Evolutionary conservation across 2,888 invertebrate species (phyloP), one percentile per base, ranked within the genome.

Genomic region (Corbicula japonica): DNA sequence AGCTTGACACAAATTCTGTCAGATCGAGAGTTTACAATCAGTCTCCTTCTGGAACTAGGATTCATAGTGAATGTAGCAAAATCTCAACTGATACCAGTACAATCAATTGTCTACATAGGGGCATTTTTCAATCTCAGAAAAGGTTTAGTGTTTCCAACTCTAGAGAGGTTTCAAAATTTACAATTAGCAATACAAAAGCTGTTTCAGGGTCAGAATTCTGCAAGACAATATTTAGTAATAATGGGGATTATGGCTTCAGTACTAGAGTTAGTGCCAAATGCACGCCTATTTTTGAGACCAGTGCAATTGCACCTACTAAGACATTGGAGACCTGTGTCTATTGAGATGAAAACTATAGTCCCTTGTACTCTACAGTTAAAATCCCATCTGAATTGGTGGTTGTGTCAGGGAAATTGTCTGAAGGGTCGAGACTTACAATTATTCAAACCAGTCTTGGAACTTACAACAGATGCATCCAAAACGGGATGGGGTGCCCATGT

Each of bases 61-160:
- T 81, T 81, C 44, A 66, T 77, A 15, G 34, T 81, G 60, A 81
- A 77, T 71, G 44, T 50, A 61, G 46, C 44, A 1, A 81, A 76
- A 52, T 81, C 76, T 28, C 32, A 23, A 10, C 34, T 80, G 23
- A 44, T 58, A 8, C 80, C 76, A 10, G 38, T 50, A 32, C 80
- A 80, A 52, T 30, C 23, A 30, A 62, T 80, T 6, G 44, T 26
- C 23, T 77, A 76, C 60, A 62, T 74, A 60, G 70, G 56, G 18
- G 61, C 28, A 21, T 21, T 60, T 0, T 68, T 70, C 44, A 21
- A 46, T 56, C 28, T 77, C 15, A 41, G 21, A 21, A 32, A 62
- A 23, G 75, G 71, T 23, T 23, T 71, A 18, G 74, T 81, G 1
- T 44, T 26, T 10, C 74, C 70, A 50, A 62, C 71, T 63, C 21